Evolutionary conservation across 1,140 invertebrate species (phyloP).

Genomic region (Macrotrachela quadricornifera): DNA sequence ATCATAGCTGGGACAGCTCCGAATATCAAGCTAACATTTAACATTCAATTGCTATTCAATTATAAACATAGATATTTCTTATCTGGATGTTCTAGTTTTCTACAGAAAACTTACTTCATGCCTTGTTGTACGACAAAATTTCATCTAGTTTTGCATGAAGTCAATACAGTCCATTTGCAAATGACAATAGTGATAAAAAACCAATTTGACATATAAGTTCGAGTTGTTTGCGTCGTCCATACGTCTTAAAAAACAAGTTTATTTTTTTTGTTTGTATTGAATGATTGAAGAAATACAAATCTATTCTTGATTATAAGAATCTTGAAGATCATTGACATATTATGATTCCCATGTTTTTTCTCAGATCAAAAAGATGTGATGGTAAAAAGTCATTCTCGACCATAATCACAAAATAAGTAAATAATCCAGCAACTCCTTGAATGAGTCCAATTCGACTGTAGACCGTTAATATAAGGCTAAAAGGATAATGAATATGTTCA

Average conservation of each 20-base stretch:
- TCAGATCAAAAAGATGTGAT: slow-evolving; percentile 56
- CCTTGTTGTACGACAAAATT: slow-evolving; percentile 89
- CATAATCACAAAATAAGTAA: slow-evolving; percentile 96
- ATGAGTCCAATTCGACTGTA: slow-evolving; percentile 47
- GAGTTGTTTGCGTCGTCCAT: slow-evolving; percentile 70
- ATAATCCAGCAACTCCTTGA: slow-evolving; percentile 93
- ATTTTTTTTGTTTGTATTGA: too few relatives aligned
- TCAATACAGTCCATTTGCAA: slow-evolving; percentile 93
- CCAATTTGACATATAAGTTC: slow-evolving; percentile 93
- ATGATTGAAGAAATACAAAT: slow-evolving; percentile 30
- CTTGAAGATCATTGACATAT: slow-evolving; percentile 76
- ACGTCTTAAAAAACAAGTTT: slow-evolving; percentile 58
- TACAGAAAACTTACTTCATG: slow-evolving; percentile 47
- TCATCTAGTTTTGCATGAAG: slow-evolving; percentile 86
- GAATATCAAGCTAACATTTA: slow-evolving; percentile 30
- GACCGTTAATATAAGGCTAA: slow-evolving; percentile 11
- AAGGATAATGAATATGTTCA: background rate
- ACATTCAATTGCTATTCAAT: slow-evolving; percentile 22
- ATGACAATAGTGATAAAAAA: slow-evolving; percentile 90
- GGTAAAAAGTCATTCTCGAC: slow-evolving; percentile 89
- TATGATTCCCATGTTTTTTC: slow-evolving; percentile 86
- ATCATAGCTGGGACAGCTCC: slow-evolving; percentile 27
- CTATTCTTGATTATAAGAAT: slow-evolving; percentile 97
- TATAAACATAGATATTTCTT: background rate
- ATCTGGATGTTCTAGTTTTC: background rate